Conservation (phyloP, 2,113 vertebrate genomes). For the Recurvirostra avosetta region DNA sequence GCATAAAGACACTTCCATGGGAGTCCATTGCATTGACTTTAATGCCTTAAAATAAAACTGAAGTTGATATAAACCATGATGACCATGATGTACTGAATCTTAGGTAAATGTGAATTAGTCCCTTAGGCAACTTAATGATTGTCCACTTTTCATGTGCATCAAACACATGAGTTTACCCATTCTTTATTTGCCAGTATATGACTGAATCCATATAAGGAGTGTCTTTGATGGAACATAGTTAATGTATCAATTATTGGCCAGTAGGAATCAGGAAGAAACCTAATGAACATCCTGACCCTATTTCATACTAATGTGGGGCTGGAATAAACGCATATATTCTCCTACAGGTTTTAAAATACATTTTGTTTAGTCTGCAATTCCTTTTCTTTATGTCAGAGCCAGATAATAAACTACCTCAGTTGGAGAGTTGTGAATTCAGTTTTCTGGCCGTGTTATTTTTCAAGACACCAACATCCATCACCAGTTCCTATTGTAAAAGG, state of each 20-base stretch:
- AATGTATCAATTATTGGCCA: neutral
- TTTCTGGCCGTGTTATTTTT: constrained; percentile 19
- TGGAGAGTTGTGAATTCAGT: neutral
- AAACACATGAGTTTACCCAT: neutral
- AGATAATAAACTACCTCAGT: neutral
- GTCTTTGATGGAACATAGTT: neutral
- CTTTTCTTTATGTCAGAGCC: neutral
- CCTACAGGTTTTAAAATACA: neutral
- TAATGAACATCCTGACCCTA: neutral
- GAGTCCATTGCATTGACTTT: neutral
- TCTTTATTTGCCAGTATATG: neutral
- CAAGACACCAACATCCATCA: neutral
- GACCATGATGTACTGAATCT: neutral
- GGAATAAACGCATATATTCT: neutral
- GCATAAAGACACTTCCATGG: neutral
- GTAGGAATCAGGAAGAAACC: neutral
- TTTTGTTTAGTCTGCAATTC: neutral
- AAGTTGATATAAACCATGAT: neutral
- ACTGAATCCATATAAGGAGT: neutral
- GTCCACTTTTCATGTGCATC: neutral
- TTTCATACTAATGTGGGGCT: neutral
- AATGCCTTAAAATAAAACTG: neutral
- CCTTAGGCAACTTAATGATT: neutral
- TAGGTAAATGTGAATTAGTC: neutral
- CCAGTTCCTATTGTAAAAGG: neutral